phyloP scores from a whole-genome alignment of 2,797 vertebrate species.

The Apogon talboti region DNA sequence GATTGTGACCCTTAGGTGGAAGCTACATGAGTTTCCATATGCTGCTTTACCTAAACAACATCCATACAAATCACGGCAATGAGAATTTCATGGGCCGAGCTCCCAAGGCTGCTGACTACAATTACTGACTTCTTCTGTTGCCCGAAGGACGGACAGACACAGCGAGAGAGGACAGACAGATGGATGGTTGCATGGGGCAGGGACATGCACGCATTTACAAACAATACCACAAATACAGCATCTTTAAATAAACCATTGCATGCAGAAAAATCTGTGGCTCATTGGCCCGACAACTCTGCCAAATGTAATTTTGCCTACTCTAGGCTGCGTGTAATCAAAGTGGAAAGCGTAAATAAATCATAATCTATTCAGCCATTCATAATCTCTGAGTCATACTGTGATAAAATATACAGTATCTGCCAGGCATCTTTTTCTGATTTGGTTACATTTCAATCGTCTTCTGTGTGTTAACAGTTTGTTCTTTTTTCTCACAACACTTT shows the following conservation, averaged over 20 bases:
- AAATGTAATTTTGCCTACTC: background rate
- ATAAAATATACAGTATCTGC: conserved; percentile 2
- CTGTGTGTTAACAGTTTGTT: background rate
- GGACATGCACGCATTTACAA: conserved; percentile 23
- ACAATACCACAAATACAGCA: conserved; percentile 5
- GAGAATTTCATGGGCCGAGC: conserved; percentile 57
- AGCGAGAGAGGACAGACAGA: background rate
- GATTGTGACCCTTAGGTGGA: conserved; percentile 28
- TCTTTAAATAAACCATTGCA: conserved; percentile 1
- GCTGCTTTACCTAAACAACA: conserved; percentile 35
- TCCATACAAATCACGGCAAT: conserved; percentile 46
- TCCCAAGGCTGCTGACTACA: conserved; percentile 43
- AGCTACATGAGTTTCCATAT: conserved; percentile 13
- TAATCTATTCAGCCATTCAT: background rate
- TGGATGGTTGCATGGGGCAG: background rate
- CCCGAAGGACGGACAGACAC: conserved; percentile 11
- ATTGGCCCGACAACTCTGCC: background rate
- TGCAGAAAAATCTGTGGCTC: background rate
- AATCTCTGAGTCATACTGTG: background rate
- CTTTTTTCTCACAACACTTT: background rate
- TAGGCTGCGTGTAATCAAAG: background rate
- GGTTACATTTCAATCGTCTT: background rate
- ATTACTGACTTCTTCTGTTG: conserved; percentile 56
- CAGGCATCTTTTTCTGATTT: background rate
- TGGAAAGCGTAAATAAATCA: background rate